Evolutionary conservation across 1,140 invertebrate genomes (phyloP).

Genomic region (Anastatus disparis): DNA sequence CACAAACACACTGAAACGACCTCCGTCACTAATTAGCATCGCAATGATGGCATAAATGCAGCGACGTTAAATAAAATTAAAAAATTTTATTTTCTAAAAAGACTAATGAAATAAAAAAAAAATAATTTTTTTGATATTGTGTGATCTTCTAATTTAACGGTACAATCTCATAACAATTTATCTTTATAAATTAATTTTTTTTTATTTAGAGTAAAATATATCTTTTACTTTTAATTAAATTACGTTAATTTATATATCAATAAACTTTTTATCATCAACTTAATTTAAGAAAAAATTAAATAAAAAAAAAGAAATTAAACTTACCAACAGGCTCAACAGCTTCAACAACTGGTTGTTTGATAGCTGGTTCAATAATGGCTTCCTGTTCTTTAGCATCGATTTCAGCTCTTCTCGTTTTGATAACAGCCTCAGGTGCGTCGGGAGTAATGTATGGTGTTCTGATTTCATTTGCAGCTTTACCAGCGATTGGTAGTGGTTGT

Average conservation of each 20-base stretch:
- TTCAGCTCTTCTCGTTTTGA: constrained; percentile 44
- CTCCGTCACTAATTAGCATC: no score
- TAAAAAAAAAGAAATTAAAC: not conserved
- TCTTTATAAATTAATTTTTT: not conserved
- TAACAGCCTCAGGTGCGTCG: constrained; percentile 46
- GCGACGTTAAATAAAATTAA: no score
- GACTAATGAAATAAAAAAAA: no score
- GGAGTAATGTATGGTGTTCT: constrained; percentile 42
- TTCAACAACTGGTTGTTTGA: not conserved
- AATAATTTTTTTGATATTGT: no score
- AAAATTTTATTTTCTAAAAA: no score
- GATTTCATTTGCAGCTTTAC: constrained; percentile 8
- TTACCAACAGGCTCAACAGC: constrained; percentile 9
- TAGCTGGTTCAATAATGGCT: constrained; percentile 11
- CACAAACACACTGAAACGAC: no score
- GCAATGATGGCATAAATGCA: no score
- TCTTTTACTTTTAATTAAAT: no score
- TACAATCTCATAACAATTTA: not conserved
- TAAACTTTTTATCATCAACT: no score
- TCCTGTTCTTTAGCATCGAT: constrained; percentile 23
- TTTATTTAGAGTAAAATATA: no score
- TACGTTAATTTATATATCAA: no score
- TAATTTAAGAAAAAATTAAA: not conserved
- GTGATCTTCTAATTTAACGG: no score
- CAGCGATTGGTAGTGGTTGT: not conserved